These are phyloP conservation scores for Syrista parreyssii DNA, from an alignment of 2,888 invertebrate genomes.

Conservation along the genomic window DNA sequence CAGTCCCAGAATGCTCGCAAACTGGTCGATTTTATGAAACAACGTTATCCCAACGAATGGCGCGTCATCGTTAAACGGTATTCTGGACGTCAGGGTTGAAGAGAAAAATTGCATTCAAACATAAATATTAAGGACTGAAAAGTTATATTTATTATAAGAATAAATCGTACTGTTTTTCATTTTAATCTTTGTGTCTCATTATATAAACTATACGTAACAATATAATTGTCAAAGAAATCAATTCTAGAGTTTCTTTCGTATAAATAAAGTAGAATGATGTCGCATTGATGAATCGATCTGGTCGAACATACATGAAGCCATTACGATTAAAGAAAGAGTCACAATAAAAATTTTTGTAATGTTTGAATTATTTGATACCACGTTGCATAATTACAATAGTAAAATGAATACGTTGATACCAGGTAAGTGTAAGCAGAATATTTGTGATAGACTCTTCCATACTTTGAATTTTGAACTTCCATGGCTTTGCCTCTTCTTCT, in stretches of 20 bases:
- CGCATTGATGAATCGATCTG: too few relatives aligned
- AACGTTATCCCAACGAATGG: slow-evolving; percentile 70
- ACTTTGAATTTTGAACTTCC: neutral
- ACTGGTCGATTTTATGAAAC: slow-evolving; percentile 68
- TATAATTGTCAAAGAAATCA: too few relatives aligned
- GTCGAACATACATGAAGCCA: too few relatives aligned
- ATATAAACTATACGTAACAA: too few relatives aligned
- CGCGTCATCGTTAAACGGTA: slow-evolving; percentile 58
- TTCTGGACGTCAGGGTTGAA: neutral
- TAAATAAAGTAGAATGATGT: too few relatives aligned
- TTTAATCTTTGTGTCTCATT: too few relatives aligned
- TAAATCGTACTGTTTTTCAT: too few relatives aligned
- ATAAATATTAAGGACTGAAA: too few relatives aligned
- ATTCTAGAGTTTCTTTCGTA: too few relatives aligned
- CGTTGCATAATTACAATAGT: neutral
- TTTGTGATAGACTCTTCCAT: neutral
- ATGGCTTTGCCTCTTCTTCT: neutral
- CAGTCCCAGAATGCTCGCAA: slow-evolving; percentile 68
- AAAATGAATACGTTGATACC: neutral
- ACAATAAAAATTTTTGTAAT: neutral
- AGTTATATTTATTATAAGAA: too few relatives aligned
- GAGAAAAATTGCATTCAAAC: too few relatives aligned
- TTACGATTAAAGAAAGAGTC: neutral
- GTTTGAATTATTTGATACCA: neutral
- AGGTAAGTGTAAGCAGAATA: neutral